These are phyloP conservation scores for Leucoma salicis DNA, from an alignment of 2,888 invertebrate genomes.

Conservation along the genomic window DNA sequence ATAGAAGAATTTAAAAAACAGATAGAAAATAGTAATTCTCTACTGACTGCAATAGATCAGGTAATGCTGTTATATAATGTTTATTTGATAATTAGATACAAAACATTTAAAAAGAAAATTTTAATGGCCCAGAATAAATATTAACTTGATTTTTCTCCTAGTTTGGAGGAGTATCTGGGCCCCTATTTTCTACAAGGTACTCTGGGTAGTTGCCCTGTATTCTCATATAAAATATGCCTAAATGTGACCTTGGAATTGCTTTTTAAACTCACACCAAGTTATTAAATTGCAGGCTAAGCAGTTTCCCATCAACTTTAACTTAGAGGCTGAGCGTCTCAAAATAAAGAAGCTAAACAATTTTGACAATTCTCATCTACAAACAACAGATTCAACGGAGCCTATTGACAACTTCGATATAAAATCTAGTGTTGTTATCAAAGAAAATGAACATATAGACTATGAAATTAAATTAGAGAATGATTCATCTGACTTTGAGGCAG, in stretches of 20 bases:
- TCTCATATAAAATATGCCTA: too few relatives aligned
- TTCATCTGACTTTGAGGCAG: conserved; percentile 41
- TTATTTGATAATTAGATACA: background rate
- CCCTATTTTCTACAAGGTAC: too few relatives aligned
- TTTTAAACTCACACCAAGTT: too few relatives aligned
- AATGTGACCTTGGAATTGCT: too few relatives aligned
- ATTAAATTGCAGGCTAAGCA: background rate
- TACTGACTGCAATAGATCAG: conserved; percentile 35
- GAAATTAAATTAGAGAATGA: conserved; percentile 53
- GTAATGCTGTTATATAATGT: conserved; percentile 33
- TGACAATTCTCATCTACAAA: background rate
- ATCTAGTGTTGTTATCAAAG: background rate
- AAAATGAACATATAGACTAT: conserved; percentile 13
- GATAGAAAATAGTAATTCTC: conserved; percentile 37
- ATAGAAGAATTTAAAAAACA: conserved; percentile 49
- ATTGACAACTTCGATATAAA: conserved; percentile 5
- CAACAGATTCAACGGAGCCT: conserved; percentile 1
- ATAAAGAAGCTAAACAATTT: conserved; percentile 22
- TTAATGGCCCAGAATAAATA: background rate
- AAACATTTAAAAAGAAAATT: too few relatives aligned
- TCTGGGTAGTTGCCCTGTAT: too few relatives aligned
- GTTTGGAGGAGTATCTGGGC: background rate
- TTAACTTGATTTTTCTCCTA: background rate
- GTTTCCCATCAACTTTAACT: background rate
- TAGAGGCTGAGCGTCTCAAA: conserved; percentile 15